A percentile compares a stretch with the other conserved stretches of the same genome.
Conservation (phyloP, 2,113 vertebrate species). For the Pseudopipra pipra region DNA sequence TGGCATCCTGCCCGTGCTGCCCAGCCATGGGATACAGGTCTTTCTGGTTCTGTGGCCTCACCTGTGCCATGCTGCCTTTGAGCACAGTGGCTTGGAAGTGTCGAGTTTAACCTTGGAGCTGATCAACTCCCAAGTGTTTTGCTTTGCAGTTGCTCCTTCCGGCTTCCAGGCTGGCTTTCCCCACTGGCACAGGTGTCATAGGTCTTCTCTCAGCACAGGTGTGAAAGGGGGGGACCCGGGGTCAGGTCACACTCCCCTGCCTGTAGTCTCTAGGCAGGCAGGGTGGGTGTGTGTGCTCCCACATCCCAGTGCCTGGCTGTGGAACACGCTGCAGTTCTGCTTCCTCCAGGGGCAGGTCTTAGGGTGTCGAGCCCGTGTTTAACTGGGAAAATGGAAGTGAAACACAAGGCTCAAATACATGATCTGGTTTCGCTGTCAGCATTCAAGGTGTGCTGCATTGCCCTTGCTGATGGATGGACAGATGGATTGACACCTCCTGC, state of each 20-base stretch:
- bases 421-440: neutral
- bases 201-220: neutral
- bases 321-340: accelerated
- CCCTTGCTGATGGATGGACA: neutral
- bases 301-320: accelerated
- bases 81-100: neutral
- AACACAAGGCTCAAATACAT: accelerated
- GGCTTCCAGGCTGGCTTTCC: neutral
- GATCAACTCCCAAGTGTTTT: neutral
- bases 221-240: neutral
- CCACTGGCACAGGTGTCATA: neutral
- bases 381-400: neutral
- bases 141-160: neutral
- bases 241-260: neutral
- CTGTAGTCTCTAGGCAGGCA: neutral
- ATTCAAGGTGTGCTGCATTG: neutral
- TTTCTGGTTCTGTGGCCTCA: neutral
- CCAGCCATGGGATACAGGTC: neutral
- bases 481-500: neutral
- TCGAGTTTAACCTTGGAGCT: neutral
- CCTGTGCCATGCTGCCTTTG: neutral
- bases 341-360: neutral
- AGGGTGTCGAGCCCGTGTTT: accelerated
- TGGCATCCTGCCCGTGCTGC: neutral
- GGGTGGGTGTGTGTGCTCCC: accelerated